These are phyloP conservation scores for Pachycephala philippinensis DNA, from an alignment of 2,113 vertebrate species.

Conservation along the genomic window DNA sequence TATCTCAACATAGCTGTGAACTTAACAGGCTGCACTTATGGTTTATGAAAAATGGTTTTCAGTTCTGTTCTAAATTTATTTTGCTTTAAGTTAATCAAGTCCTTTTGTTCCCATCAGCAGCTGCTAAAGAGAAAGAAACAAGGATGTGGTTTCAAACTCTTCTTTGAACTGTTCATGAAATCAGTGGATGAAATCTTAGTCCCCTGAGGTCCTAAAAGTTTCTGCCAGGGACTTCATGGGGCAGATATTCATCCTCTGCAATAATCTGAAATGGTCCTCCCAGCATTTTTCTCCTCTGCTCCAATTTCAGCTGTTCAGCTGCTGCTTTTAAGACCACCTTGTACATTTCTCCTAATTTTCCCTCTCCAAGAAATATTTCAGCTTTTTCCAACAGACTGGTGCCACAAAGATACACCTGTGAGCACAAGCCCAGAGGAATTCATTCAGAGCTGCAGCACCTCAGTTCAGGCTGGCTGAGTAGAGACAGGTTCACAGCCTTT, in stretches of 20 bases:
- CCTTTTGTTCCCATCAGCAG: constrained; percentile 45
- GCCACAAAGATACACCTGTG: neutral
- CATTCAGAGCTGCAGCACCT: neutral
- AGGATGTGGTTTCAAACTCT: neutral
- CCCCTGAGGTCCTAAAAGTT: neutral
- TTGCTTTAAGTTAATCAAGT: constrained; percentile 47
- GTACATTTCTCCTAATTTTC: neutral
- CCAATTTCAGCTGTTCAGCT: neutral
- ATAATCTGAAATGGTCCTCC: neutral
- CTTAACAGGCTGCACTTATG: neutral
- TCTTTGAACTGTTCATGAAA: neutral
- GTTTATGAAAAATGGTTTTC: neutral
- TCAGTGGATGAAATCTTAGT: neutral
- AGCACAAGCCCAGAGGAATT: neutral
- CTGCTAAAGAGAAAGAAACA: constrained; percentile 14
- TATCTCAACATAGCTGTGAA: neutral
- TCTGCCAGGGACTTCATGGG: neutral
- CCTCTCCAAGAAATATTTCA: neutral
- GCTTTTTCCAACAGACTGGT: neutral
- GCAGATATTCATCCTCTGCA: neutral
- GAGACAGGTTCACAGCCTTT: neutral
- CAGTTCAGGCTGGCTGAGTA: neutral
- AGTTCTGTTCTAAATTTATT: constrained; percentile 45
- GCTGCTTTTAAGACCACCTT: neutral
- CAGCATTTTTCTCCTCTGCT: neutral